phyloP scores from a whole-genome alignment of 1,140 invertebrate species.

The Drosophila athabasca region DNA sequence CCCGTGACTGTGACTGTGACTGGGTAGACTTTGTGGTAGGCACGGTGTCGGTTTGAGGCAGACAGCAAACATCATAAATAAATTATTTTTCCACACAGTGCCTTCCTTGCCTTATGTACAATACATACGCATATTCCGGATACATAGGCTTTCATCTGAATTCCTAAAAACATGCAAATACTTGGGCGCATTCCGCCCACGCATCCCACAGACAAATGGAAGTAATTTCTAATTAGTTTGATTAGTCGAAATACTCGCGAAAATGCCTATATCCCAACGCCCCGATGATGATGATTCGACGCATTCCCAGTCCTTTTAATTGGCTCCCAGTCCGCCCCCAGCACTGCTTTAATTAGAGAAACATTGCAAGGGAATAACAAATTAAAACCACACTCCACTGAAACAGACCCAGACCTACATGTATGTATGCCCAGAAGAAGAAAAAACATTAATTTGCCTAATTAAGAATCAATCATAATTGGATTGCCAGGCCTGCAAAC shows the following conservation, averaged over 20 bases:
- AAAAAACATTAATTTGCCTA: conserved; percentile 41
- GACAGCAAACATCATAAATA: conserved; percentile 60
- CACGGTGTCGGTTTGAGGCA: conserved; percentile 13
- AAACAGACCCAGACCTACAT: no score
- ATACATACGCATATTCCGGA: neutral
- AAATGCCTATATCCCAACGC: conserved; percentile 31
- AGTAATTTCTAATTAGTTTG: conserved; percentile 59
- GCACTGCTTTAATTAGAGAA: conserved; percentile 45
- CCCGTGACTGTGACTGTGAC: neutral
- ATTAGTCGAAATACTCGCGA: conserved; percentile 38
- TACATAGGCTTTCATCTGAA: conserved; percentile 9
- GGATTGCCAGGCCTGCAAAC: conserved; percentile 20
- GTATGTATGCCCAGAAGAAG: neutral
- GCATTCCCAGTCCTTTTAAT: conserved; percentile 33
- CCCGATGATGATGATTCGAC: conserved; percentile 10
- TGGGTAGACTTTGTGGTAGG: neutral
- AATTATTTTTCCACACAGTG: conserved; percentile 50
- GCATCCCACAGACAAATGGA: conserved; percentile 1
- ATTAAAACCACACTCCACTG: conserved; percentile 36
- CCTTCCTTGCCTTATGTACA: neutral
- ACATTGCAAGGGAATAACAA: conserved; percentile 26
- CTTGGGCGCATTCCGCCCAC: conserved; percentile 2
- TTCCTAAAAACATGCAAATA: conserved; percentile 39
- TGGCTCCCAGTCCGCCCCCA: conserved; percentile 24
- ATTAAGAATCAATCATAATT: conserved; percentile 54